These are phyloP conservation scores for Amia ocellicauda DNA, from an alignment of 2,113 vertebrate genomes.

Conservation along the genomic window DNA sequence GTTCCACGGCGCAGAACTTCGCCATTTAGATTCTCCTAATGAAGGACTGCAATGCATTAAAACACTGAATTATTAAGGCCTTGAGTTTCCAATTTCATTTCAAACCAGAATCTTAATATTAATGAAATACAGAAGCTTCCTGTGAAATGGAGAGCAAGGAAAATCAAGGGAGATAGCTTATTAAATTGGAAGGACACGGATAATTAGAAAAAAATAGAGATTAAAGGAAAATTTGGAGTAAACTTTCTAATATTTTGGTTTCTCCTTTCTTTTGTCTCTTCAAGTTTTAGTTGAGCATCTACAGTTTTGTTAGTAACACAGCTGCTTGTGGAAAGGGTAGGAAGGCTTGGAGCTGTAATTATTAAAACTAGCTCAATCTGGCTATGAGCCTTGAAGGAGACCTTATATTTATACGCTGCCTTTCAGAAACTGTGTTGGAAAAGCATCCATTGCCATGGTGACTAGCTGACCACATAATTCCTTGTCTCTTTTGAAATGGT, in stretches of 20 bases:
- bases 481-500: constrained; percentile 36
- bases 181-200: neutral
- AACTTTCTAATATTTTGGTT: constrained; percentile 1
- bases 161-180: neutral
- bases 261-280: neutral
- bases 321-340: neutral
- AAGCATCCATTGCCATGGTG: constrained; percentile 31
- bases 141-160: neutral
- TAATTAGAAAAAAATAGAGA: constrained; percentile 16
- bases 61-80: constrained; percentile 17
- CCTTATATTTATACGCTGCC: constrained; percentile 36
- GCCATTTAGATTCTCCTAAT: constrained; percentile 15
- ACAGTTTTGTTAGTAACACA: constrained; percentile 33
- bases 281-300: constrained; percentile 21
- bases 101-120: constrained; percentile 17
- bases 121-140: constrained; percentile 15
- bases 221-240: neutral
- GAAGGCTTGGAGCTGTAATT: constrained; percentile 24
- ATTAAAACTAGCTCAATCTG: constrained; percentile 33
- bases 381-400: neutral
- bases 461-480: constrained; percentile 35
- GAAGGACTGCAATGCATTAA: constrained; percentile 8
- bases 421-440: constrained; percentile 16
- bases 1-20: neutral
- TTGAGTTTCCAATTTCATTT: constrained; percentile 13